Base-by-base conservation (phyloP, 1,140 invertebrate genomes). In the Drosophila paulistorum region DNA sequence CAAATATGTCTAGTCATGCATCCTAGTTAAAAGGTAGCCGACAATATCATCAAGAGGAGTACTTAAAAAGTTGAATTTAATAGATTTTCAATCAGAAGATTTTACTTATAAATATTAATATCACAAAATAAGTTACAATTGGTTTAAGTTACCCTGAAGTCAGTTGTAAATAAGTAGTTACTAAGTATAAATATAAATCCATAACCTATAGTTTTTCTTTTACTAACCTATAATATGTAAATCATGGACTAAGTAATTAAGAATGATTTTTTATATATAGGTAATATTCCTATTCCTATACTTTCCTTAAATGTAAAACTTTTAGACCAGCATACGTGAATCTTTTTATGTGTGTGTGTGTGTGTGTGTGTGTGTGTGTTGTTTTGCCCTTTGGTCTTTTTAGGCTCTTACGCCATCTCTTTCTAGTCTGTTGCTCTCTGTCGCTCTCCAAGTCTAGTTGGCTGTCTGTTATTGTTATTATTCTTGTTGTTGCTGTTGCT, bases 1-100 rank as follows among this genome's bases (percentile, higher is more conserved):
- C 42, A 64, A 59, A 77, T 58, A 73, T 79, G 82, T 85, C 82
- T 86, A 82, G 75, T 86, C 82, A 76, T 67, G 83, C 75, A 77
- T 58, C 57, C 45, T 59, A 68, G 79, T 35, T 62, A 74, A 67
- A 70, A 66, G 71, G 61, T 45, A 64, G 45, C 42, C 3, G 10
- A 10, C 35, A 45, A n/a, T 58, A 37, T 37, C 20, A 1, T 9
- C 23, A 51, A 30, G 26, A 20, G 73, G 66, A 69, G 74, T 13
- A 60, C 26, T 69, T 64, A 11, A 33, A 23, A 11, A 69, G 73
- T 76, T 68, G 35, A 42, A 11, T 23, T 23, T 23, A 39, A 39
- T 23, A 17, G 7, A 48, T 23, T 11, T 23, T 51, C 2, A 48
- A 17, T 48, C 7, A 48, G 17, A n/a, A 9, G 26, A 5, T 30